A percentile compares a stretch with the other conserved stretches of the same genome.
phyloP scores from a whole-genome alignment of 2,113 vertebrate species.

The Jacana jacana region DNA sequence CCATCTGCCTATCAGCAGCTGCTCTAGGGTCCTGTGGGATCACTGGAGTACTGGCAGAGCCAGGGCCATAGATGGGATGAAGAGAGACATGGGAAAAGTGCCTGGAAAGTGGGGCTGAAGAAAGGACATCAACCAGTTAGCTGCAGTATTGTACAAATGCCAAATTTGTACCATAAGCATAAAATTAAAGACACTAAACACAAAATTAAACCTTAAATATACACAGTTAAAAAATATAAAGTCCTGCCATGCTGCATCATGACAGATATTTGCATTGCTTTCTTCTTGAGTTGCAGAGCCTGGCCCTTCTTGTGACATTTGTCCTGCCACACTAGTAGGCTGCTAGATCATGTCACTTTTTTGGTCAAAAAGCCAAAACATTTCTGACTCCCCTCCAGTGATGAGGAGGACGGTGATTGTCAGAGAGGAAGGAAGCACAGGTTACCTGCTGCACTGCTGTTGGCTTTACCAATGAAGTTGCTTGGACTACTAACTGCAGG shows the following conservation, averaged over 20 bases:
- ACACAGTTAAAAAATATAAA: not conserved
- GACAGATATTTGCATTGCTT: not conserved
- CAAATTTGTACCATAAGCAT: not conserved
- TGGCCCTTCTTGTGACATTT: not conserved
- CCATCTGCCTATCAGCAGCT: not conserved
- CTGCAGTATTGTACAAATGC: not conserved
- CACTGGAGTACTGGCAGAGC: not conserved
- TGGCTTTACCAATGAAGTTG: not conserved
- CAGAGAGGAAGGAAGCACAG: not conserved
- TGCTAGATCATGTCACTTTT: accelerated
- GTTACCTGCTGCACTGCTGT: not conserved
- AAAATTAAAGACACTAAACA: not conserved
- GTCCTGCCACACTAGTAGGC: accelerated
- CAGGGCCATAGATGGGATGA: not conserved
- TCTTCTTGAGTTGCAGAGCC: not conserved
- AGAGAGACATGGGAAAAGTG: not conserved
- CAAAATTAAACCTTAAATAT: not conserved
- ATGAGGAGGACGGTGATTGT: not conserved
- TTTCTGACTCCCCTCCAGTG: not conserved
- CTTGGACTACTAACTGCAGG: not conserved
- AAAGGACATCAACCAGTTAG: not conserved
- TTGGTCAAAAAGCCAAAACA: not conserved
- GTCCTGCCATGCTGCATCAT: not conserved
- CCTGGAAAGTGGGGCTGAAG: not conserved
- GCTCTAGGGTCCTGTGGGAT: not conserved